Conservation (phyloP, 2,113 vertebrate genomes). For the Toxostoma redivivum region DNA sequence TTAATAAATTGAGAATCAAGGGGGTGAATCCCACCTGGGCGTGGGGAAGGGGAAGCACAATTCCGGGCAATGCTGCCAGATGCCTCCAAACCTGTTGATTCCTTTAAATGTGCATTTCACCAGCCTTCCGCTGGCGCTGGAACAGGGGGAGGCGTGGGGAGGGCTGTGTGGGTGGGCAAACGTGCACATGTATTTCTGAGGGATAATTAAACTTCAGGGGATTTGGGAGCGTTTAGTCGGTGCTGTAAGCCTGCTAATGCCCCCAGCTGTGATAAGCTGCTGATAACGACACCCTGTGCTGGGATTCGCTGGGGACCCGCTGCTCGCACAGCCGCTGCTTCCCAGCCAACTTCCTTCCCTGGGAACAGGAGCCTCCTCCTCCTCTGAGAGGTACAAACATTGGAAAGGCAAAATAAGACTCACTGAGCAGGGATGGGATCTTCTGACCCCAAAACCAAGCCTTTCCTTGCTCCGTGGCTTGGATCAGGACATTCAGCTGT, state of each 20-base stretch:
- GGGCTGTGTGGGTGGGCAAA: background rate
- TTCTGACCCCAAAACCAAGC: background rate
- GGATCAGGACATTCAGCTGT: background rate
- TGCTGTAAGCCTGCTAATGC: slow-evolving; percentile 60
- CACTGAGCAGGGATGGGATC: background rate
- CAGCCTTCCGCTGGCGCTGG: background rate
- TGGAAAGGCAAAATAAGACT: background rate
- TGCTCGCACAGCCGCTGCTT: background rate
- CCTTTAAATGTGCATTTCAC: background rate
- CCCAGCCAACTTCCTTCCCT: background rate
- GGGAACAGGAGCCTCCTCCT: background rate
- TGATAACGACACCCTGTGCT: slow-evolving; percentile 51
- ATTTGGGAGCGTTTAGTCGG: slow-evolving; percentile 48
- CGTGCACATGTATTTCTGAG: slow-evolving; percentile 24
- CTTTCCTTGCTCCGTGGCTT: background rate
- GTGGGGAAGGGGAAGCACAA: background rate
- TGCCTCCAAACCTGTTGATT: slow-evolving; percentile 11
- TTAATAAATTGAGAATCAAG: background rate
- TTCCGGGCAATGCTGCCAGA: background rate
- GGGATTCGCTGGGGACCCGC: slow-evolving; percentile 19
- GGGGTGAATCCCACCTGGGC: background rate
- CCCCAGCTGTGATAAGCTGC: slow-evolving; percentile 57
- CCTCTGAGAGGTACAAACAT: background rate
- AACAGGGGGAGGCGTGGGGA: background rate
- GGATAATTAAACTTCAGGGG: slow-evolving; percentile 65